Percentiles rank a stretch among this genome's conserved stretches.
Evolutionary conservation across 2,888 invertebrate species (phyloP).

Genomic region (Homarus gammarus): DNA sequence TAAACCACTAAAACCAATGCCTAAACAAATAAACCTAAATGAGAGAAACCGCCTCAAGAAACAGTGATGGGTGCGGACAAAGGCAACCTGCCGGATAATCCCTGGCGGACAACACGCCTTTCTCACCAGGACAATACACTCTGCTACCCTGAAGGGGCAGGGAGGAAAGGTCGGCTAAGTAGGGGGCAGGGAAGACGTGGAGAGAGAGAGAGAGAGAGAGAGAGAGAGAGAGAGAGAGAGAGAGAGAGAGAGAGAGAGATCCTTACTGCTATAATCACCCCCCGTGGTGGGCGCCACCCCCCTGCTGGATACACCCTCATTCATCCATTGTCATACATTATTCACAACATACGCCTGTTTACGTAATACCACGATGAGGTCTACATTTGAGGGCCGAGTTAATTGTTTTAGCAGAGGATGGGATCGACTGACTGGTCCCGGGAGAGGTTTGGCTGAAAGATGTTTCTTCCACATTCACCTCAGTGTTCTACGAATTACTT

Average conservation of each 20-base stretch:
- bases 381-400: no score
- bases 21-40: no score
- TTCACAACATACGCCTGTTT: slow-evolving; percentile 51
- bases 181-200: not conserved
- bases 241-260: not conserved
- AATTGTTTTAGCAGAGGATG: no score
- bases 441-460: no score
- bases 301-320: slow-evolving; percentile 58
- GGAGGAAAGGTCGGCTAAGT: not conserved
- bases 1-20: no score
- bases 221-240: not conserved
- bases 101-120: no score
- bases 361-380: slow-evolving; percentile 49
- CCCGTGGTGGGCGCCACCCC: slow-evolving; percentile 36
- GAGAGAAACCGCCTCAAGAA: no score
- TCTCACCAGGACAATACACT: not conserved
- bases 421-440: no score
- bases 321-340: slow-evolving; percentile 63
- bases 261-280: slow-evolving; percentile 53
- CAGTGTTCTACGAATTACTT: no score
- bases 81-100: no score
- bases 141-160: not conserved
- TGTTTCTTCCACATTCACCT: no score
- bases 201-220: slow-evolving; percentile 6
- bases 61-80: no score